Evolutionary conservation across 2,797 vertebrate genomes (phyloP).

Genomic region (Ctenochaetus hawaiiensis): DNA sequence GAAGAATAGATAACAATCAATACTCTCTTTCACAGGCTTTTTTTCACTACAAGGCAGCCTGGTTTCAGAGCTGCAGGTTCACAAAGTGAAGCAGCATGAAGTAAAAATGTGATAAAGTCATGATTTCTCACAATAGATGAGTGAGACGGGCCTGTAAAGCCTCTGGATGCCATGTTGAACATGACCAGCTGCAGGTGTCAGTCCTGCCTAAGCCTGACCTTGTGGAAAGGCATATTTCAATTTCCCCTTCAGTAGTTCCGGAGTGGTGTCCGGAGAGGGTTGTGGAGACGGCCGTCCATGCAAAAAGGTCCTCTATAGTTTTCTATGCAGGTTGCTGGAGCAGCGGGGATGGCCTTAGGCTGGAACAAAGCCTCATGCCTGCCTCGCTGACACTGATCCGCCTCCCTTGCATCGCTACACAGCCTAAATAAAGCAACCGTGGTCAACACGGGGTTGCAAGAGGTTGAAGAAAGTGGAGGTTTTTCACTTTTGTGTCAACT

Average conservation of each 20-base stretch:
- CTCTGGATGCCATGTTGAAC: slow-evolving; percentile 58
- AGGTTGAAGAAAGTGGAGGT: slow-evolving; percentile 41
- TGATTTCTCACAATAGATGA: slow-evolving; percentile 33
- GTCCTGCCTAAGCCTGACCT: slow-evolving; percentile 59
- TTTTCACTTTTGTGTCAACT: slow-evolving; percentile 54
- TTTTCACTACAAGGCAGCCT: slow-evolving; percentile 3
- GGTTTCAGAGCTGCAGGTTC: slow-evolving; percentile 25
- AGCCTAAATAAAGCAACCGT: slow-evolving; percentile 69
- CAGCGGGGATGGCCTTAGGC: slow-evolving; percentile 69
- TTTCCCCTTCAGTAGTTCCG: slow-evolving; percentile 71
- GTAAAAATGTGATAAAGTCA: slow-evolving; percentile 15
- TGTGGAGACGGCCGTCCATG: slow-evolving; percentile 46
- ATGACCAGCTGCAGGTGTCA: slow-evolving; percentile 65
- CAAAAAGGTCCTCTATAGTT: slow-evolving; percentile 57
- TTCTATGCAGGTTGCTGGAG: slow-evolving; percentile 68
- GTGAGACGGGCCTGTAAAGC: slow-evolving; percentile 12
- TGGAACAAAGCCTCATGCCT: slow-evolving; percentile 72
- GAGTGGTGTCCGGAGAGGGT: slow-evolving; percentile 55
- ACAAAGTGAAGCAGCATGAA: slow-evolving; percentile 5
- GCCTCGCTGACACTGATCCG: slow-evolving; percentile 75
- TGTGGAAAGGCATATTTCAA: slow-evolving; percentile 68
- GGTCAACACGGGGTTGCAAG: slow-evolving; percentile 39
- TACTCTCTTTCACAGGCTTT: slow-evolving; percentile 23
- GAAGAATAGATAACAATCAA: slow-evolving; percentile 51
- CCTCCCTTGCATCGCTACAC: slow-evolving; percentile 60